phyloP scores from a whole-genome alignment of 2,888 invertebrate genomes.

The Automeris io region DNA sequence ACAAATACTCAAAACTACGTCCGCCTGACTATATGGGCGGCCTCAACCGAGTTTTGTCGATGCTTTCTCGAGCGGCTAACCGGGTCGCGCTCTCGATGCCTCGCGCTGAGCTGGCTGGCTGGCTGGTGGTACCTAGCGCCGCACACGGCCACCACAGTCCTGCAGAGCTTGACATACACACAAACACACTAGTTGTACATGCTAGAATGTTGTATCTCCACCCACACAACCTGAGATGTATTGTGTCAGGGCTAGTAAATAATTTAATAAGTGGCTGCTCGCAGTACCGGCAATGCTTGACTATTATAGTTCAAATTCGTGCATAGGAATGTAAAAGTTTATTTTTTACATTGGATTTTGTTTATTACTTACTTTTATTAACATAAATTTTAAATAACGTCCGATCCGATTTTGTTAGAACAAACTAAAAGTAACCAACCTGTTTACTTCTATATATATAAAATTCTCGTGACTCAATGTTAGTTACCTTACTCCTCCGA shows the following conservation, averaged over 20 bases:
- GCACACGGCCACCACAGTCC: constrained; percentile 21
- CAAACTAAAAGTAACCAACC: not conserved
- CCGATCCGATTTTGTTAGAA: too few species aligned
- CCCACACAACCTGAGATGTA: constrained; percentile 37
- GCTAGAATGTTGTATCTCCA: constrained; percentile 28
- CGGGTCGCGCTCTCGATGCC: constrained; percentile 75
- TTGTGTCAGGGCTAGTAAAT: constrained; percentile 54
- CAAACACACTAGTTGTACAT: constrained; percentile 19
- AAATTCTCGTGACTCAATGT: too few species aligned
- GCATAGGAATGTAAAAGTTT: not conserved
- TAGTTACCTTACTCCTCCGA: too few species aligned
- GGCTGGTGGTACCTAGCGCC: constrained; percentile 20
- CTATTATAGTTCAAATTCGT: constrained; percentile 15
- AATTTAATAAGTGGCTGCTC: constrained; percentile 31
- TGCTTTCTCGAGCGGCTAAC: constrained; percentile 75
- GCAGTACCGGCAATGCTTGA: constrained; percentile 16
- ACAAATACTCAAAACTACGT: constrained; percentile 63
- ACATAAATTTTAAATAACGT: too few species aligned
- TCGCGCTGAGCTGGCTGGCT: constrained; percentile 46
- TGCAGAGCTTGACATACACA: constrained; percentile 37
- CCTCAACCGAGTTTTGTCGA: constrained; percentile 77
- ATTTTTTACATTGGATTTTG: not conserved
- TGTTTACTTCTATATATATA: not conserved
- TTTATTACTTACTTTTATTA: too few species aligned
- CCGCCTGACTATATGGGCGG: constrained; percentile 59